Percentiles rank a stretch among this genome's conserved stretches.
Evolutionary conservation across 2,113 vertebrate genomes (phyloP).

Genomic region (Regulus satrapa): DNA sequence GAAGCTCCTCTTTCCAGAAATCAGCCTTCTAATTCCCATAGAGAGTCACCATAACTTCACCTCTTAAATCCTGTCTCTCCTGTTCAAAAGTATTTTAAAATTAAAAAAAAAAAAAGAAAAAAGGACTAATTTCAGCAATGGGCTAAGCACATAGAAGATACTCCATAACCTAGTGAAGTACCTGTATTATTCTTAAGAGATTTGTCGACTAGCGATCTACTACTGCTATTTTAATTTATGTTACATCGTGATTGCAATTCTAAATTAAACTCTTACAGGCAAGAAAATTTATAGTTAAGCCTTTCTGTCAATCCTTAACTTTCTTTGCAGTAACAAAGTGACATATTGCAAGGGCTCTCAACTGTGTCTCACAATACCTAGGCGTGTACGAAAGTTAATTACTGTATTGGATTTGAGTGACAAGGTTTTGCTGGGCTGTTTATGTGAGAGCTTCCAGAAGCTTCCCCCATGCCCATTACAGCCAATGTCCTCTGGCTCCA

Average conservation of each 20-base stretch:
- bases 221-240: conserved; percentile 28
- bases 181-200: background rate
- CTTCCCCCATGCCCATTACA: background rate
- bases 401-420: background rate
- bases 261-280: conserved; percentile 29
- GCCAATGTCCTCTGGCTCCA: background rate
- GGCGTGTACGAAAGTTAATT: background rate
- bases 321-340: background rate
- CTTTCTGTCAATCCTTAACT: background rate
- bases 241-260: background rate
- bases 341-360: background rate
- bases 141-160: background rate
- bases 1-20: background rate
- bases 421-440: background rate
- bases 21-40: background rate
- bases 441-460: background rate
- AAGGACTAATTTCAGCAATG: background rate
- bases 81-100: background rate
- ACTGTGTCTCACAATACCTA: background rate
- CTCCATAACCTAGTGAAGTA: background rate
- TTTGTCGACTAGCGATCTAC: background rate
- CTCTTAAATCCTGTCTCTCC: background rate
- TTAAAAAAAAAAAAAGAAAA: background rate
- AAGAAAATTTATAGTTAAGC: background rate
- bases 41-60: background rate